Evolutionary conservation across 2,797 vertebrate species (phyloP), one percentile per base, ranked within the genome.

Genomic region (Tinamus major): DNA sequence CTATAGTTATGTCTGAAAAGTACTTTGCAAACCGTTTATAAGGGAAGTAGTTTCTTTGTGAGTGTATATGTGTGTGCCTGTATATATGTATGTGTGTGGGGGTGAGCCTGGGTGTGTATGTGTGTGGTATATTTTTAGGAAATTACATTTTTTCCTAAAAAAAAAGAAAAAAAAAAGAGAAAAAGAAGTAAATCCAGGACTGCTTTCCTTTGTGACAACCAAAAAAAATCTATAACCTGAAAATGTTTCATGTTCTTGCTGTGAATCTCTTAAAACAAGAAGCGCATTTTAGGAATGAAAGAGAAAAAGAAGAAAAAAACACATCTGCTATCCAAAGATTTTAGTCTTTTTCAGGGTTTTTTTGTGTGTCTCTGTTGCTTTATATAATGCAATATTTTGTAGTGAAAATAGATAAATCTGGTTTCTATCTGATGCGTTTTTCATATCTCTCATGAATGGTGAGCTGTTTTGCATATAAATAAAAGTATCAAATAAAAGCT

Each of bases 301-400:
- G 93, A 96, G 94, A 93, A 96, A 68, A 78, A 90, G 69, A 88
- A 75, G n/a, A 88, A 94, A 96, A 96, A 20, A 93, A 95, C 96
- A 98, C 98, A 98, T 98, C 98, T 98, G 98, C 98, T 98, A 99
- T 98, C 98, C 98, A 99, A 99, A 99, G 98, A 99, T 99, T 98
- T 98, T 98, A 98, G 98, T 98, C 98, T 98, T 98, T 99, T 98
- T 98, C 98, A 98, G 98, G 98, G 98, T 98, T 98, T 98, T 98
- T 99, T 98, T 98, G 98, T 98, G 98, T 98, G 98, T 98, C 98
- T 98, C 97, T 98, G 98, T 99, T 98, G 98, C 98, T 99, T 99
- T 99, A 98, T 98, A 98, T 98, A 98, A 99, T 98, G 98, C 97
- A 98, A 98, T 99, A 98, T 99, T 99, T 99, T 99, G 98, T 99